A percentile compares a stretch with the other conserved stretches of the same genome.
Conservation (phyloP, 1,140 invertebrate species). For the Zaprionus ornatus region DNA sequence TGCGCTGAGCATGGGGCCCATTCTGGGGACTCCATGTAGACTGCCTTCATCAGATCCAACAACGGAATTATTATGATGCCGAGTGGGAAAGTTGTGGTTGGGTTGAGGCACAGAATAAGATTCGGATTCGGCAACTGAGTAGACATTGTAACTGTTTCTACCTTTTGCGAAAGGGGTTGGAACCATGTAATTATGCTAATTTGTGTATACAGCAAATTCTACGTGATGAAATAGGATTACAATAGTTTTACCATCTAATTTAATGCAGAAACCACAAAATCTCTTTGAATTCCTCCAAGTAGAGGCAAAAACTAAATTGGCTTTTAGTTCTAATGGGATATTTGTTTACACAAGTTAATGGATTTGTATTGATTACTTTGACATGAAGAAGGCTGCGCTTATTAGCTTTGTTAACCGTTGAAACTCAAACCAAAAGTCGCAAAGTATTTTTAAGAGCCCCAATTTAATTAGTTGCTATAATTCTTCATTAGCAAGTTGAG, state of each 20-base stretch:
- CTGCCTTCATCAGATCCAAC: constrained; percentile 48
- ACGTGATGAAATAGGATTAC: constrained; percentile 22
- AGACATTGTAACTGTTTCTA: not conserved
- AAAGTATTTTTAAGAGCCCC: not conserved
- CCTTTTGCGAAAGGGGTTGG: constrained; percentile 62
- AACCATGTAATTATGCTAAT: constrained; percentile 72
- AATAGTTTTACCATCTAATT: constrained; percentile 27
- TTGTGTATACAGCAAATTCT: constrained; percentile 60
- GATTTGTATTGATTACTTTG: not conserved
- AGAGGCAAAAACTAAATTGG: not conserved
- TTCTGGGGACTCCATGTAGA: constrained; percentile 12
- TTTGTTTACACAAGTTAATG: not conserved
- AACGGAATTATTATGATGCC: constrained; percentile 72
- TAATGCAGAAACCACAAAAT: constrained; percentile 28
- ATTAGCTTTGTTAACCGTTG: not conserved
- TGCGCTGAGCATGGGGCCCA: constrained; percentile 46
- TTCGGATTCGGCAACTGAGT: not conserved
- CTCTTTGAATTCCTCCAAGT: not conserved
- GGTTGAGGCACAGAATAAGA: not conserved
- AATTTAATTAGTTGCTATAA: constrained; percentile 22
- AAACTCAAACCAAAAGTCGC: not conserved
- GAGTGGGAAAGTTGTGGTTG: constrained; percentile 17
- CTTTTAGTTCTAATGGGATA: not conserved
- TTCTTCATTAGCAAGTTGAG: constrained; percentile 13
- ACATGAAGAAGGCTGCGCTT: not conserved